These are phyloP conservation scores for Penaeus monodon DNA, from an alignment of 2,888 invertebrate genomes.

Conservation along the genomic window DNA sequence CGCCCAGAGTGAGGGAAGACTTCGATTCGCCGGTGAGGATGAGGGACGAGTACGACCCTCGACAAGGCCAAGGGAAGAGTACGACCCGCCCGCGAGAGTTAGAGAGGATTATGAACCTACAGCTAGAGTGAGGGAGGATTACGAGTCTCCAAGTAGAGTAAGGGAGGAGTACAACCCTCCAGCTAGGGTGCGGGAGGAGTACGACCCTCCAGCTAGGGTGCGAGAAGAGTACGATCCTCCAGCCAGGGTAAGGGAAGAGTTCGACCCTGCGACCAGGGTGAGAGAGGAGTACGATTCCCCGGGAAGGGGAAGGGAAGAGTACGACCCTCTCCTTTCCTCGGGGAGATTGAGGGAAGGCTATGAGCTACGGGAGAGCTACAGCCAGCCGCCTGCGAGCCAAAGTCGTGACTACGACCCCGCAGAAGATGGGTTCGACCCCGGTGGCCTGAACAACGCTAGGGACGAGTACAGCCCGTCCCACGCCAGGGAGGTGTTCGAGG, in stretches of 20 bases:
- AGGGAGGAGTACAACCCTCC: slow-evolving; percentile 35
- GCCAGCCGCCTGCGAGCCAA: slow-evolving; percentile 12
- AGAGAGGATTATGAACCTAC: slow-evolving; percentile 10
- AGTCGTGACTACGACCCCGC: slow-evolving; percentile 15
- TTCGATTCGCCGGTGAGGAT: slow-evolving; percentile 30
- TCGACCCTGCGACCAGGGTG: slow-evolving; percentile 2
- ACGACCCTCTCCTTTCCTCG: slow-evolving; percentile 21
- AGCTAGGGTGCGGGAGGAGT: slow-evolving; percentile 31
- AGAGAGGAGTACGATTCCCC: slow-evolving; percentile 37
- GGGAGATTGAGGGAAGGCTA: slow-evolving; percentile 25
- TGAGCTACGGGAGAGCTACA: slow-evolving; percentile 30
- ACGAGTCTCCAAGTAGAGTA: slow-evolving; percentile 3
- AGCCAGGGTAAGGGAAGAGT: slow-evolving; percentile 20
- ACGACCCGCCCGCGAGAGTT: slow-evolving; percentile 16
- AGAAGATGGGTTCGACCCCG: not conserved
- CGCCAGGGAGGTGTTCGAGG: slow-evolving; percentile 32
- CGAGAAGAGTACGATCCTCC: slow-evolving; percentile 31
- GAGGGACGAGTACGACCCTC: slow-evolving; percentile 31
- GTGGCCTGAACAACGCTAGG: not conserved
- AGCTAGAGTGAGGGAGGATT: slow-evolving; percentile 10
- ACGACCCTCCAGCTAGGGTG: slow-evolving; percentile 25
- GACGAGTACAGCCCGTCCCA: slow-evolving; percentile 26
- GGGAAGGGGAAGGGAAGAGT: not conserved
- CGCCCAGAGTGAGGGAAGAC: slow-evolving; percentile 36
- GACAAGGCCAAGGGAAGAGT: slow-evolving; percentile 26